These are phyloP conservation scores for Phodopus roborovskii DNA, from an alignment of 2,113 vertebrate species.

Conservation along the genomic window DNA sequence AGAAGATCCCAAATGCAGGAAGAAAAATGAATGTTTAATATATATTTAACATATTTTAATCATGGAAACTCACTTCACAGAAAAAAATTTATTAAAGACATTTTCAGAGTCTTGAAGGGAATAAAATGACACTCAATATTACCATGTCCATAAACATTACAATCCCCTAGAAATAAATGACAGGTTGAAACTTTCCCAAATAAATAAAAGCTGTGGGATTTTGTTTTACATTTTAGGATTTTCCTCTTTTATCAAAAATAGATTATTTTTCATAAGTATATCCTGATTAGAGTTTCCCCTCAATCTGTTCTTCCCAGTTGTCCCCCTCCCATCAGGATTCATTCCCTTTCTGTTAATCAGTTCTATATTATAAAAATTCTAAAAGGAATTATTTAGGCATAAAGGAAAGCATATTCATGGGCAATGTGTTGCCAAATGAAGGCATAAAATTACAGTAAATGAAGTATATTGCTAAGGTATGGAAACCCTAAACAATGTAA, in stretches of 20 bases:
- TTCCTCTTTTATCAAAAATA: not conserved
- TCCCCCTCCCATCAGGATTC: not conserved
- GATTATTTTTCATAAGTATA: not conserved
- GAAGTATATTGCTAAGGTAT: not conserved
- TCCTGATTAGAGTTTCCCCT: not conserved
- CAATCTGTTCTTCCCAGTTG: not conserved
- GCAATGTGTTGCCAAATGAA: not conserved
- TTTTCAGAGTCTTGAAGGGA: not conserved
- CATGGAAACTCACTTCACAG: not conserved
- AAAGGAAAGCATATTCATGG: not conserved
- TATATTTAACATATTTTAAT: not conserved
- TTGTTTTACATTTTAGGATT: not conserved
- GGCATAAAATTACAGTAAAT: not conserved
- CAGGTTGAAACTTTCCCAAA: not conserved
- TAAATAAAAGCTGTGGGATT: not conserved
- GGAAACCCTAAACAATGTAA: not conserved
- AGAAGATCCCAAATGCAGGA: too few species aligned
- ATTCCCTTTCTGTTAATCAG: not conserved
- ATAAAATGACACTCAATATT: not conserved
- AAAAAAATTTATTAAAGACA: not conserved
- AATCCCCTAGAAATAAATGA: not conserved
- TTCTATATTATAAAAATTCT: not conserved
- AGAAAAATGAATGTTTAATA: not conserved
- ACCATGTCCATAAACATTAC: not conserved
- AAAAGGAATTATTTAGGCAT: not conserved